A percentile compares a stretch with the other conserved stretches of the same genome.
phyloP scores from a whole-genome alignment of 1,140 invertebrate species.

The Pogonomyrmex californicus region DNA sequence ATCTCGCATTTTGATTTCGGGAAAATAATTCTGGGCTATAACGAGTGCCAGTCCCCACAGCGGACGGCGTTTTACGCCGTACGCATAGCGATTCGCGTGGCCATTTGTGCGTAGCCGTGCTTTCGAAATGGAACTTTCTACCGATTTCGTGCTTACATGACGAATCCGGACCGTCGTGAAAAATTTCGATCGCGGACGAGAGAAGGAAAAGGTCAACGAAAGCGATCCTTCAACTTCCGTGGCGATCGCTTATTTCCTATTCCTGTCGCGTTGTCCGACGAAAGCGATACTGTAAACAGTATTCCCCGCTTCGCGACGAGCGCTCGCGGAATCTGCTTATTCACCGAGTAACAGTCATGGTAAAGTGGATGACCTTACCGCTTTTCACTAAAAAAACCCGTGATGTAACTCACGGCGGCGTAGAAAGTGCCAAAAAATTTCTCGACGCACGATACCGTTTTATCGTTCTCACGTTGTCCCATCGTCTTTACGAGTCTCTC shows the following conservation, averaged over 20 bases:
- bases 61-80: conserved; percentile 60
- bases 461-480: neutral
- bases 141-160: conserved; percentile 61
- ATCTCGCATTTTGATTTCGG: conserved; percentile 74
- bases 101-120: conserved; percentile 35
- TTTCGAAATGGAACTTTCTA: conserved; percentile 78
- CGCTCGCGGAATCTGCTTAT: conserved; percentile 67
- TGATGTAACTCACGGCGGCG: conserved; percentile 47
- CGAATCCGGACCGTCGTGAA: conserved; percentile 33
- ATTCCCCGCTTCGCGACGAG: conserved; percentile 65
- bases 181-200: conserved; percentile 38
- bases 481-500: neutral
- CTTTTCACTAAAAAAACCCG: conserved; percentile 19
- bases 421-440: conserved; percentile 25
- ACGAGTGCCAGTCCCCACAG: conserved; percentile 46
- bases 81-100: conserved; percentile 65
- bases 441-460: neutral
- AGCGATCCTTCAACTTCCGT: conserved; percentile 74
- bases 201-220: conserved; percentile 78
- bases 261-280: conserved; percentile 71
- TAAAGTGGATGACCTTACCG: conserved; percentile 10
- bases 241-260: conserved; percentile 66
- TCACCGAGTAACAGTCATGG: conserved; percentile 46
- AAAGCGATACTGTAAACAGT: conserved; percentile 71
- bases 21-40: conserved; percentile 51